Evolutionary conservation across 1,140 invertebrate species (phyloP), one percentile per base, ranked within the genome.

Genomic region (Chironomus tepperi): DNA sequence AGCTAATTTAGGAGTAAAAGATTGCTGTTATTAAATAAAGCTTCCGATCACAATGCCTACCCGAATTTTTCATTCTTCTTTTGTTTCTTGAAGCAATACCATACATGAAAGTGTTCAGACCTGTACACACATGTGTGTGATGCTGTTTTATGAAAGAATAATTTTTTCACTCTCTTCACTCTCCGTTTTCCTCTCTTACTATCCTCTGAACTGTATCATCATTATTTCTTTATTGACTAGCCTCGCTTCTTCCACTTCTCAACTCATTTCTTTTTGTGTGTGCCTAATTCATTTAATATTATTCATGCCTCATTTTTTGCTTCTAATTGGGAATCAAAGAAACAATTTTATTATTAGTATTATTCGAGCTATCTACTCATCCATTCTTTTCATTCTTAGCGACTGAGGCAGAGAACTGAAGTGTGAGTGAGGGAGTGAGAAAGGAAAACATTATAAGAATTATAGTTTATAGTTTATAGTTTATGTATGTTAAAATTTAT

Each of bases 241-340:
- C 47, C n/a, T 57, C 47, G 47, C 47, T 70, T 19, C 18, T 70
- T 18, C 18, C 16, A 18, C 64, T 67, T 18, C n/a, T 18, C 7
- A n/a, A 3, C 43, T 57, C 47, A n/a, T 15, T 57, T 15, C n/a
- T 57, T 57, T 57, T 19, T 18, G 19, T 70, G 65, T 70, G 65
- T 70, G 65, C 65, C 65, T 70, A 70, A 70, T 70, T 70, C 65
- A 70, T 70, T 70, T 70, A 70, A 70, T 70, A 70, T 70, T 70
- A 70, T 70, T 70, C 65, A 70, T 70, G 65, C 16, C 65, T 70
- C 65, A 70, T 70, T 70, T 70, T 70, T 70, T 21, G 65, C 65
- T 70, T 70, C 65, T 70, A 70, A 70, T 70, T 70, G 65, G 65
- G 65, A 70, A 70, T 70, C 65, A 70, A 70, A 70, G 65, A 70